Evolutionary conservation across 2,113 vertebrate genomes (phyloP).

Genomic region (Arenaria interpres): DNA sequence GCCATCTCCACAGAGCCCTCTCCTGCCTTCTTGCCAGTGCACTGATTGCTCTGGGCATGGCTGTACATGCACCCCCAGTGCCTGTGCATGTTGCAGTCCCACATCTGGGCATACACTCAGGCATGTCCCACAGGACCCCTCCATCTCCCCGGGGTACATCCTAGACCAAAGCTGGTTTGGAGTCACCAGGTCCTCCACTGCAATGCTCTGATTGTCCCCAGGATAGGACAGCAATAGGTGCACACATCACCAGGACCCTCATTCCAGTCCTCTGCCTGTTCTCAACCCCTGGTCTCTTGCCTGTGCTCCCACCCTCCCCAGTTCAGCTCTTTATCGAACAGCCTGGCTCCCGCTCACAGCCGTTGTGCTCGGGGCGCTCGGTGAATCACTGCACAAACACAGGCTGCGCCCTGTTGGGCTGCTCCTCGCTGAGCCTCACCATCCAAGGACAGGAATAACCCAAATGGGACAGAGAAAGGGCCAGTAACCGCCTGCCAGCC

Average conservation of each 20-base stretch:
- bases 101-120: fast-evolving
- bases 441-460: not conserved
- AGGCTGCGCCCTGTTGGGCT: fast-evolving
- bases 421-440: fast-evolving
- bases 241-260: fast-evolving
- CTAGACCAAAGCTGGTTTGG: not conserved
- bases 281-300: not conserved
- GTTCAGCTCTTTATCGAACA: not conserved
- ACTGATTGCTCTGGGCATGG: fast-evolving
- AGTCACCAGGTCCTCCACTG: fast-evolving
- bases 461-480: not conserved
- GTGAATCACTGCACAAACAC: not conserved
- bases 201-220: not conserved
- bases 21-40: not conserved
- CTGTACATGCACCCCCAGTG: not conserved
- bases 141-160: not conserved
- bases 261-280: not conserved
- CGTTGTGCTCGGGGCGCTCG: fast-evolving
- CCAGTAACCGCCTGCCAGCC: not conserved
- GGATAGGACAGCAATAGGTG: fast-evolving
- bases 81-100: fast-evolving
- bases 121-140: fast-evolving
- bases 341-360: fast-evolving
- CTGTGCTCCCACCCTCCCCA: not conserved
- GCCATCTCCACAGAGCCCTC: not conserved